Conservation (phyloP, 2,113 vertebrate species). For the Spizaetus ornatus region DNA sequence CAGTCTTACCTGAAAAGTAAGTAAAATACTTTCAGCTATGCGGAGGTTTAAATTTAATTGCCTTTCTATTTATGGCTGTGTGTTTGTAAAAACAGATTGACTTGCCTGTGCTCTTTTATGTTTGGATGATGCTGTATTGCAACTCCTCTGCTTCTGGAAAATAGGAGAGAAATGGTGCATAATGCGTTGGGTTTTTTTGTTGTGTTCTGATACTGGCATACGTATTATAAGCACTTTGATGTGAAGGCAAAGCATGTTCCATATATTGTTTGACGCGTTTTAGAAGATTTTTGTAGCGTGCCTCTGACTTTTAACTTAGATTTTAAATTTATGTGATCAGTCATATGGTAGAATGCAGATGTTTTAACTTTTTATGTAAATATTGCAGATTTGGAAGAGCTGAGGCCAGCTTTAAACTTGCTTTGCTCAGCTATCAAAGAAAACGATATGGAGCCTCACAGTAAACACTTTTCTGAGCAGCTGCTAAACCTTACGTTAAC, state of each 20-base stretch:
- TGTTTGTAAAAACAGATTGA: background rate
- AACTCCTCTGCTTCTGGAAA: background rate
- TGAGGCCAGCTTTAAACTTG: slow-evolving; percentile 87
- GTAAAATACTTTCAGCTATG: background rate
- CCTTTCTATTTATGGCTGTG: rapidly evolving
- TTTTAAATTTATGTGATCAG: background rate
- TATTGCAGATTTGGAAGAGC: slow-evolving; percentile 79
- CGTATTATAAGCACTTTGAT: background rate
- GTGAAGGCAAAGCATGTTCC: background rate
- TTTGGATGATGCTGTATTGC: background rate
- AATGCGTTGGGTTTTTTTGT: rapidly evolving
- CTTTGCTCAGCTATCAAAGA: slow-evolving; percentile 85
- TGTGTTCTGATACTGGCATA: background rate
- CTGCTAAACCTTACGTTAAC: slow-evolving; percentile 84
- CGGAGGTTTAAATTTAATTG: rapidly evolving
- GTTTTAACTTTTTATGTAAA: background rate
- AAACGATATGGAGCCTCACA: slow-evolving; percentile 85
- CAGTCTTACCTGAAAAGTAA: slow-evolving; percentile 77
- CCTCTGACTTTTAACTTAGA: background rate
- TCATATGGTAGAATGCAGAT: background rate
- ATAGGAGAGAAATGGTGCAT: background rate
- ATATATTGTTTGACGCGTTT: background rate
- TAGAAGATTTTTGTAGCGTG: background rate
- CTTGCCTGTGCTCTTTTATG: background rate
- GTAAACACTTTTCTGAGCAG: slow-evolving; percentile 92